phyloP scores from a whole-genome alignment of 2,113 vertebrate genomes.

The Carassius carassius region DNA sequence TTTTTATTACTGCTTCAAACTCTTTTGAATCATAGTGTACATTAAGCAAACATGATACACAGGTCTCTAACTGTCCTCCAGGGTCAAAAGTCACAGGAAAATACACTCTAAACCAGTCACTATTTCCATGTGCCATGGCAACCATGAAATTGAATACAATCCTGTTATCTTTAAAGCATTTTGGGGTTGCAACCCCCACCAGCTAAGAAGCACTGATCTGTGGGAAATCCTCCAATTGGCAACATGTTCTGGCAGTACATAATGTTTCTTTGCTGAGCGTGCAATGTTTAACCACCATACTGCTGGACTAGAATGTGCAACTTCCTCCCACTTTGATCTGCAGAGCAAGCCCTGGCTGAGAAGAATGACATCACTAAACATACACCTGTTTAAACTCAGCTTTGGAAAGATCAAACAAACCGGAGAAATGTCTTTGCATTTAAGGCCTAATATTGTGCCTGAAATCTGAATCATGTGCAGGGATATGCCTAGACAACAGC shows the following conservation, averaged over 20 bases:
- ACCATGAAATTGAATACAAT: constrained; percentile 10
- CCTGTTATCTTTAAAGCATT: constrained; percentile 1
- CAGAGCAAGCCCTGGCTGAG: background rate
- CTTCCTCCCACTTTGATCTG: background rate
- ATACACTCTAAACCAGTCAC: background rate
- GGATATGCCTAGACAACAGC: background rate
- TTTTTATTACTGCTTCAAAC: background rate
- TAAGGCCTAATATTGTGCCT: background rate
- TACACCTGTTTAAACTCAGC: background rate
- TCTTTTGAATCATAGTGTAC: background rate
- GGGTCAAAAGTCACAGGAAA: background rate
- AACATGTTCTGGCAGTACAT: background rate
- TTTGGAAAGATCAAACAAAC: background rate
- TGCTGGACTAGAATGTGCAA: background rate
- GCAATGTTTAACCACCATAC: constrained; percentile 31
- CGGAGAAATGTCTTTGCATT: background rate
- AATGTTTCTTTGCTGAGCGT: constrained; percentile 23
- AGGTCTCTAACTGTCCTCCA: background rate
- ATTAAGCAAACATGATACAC: background rate
- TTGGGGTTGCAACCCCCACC: background rate
- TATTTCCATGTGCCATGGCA: background rate
- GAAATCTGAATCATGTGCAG: background rate
- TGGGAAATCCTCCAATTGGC: background rate
- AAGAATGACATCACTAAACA: background rate
- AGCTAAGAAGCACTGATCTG: background rate